These are phyloP conservation scores for Molanna angustata DNA, from an alignment of 2,888 invertebrate genomes.

Conservation along the genomic window DNA sequence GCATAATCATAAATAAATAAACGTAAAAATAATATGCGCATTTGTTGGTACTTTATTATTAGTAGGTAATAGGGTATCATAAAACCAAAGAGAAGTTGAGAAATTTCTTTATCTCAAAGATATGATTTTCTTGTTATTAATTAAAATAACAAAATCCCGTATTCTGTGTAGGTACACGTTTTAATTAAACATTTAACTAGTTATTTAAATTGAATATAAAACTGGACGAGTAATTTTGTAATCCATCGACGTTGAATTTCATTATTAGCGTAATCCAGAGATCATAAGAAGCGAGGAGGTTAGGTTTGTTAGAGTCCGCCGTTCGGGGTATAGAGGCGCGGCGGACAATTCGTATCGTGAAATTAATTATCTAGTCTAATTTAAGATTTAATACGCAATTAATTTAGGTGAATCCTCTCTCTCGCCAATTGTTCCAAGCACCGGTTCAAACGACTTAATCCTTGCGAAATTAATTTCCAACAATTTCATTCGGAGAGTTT, in stretches of 20 bases:
- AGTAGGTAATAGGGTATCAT: too few relatives aligned
- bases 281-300: conserved; percentile 8
- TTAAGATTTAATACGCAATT: conserved; percentile 33
- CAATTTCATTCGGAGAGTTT: conserved; percentile 17
- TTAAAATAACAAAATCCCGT: too few relatives aligned
- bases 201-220: conserved; percentile 4
- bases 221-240: conserved; percentile 10
- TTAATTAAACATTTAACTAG: background rate
- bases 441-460: conserved; percentile 31
- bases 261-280: conserved; percentile 13
- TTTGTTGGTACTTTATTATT: too few relatives aligned
- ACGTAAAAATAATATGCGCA: too few relatives aligned
- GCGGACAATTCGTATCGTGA: conserved; percentile 28
- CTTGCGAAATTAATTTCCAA: conserved; percentile 31
- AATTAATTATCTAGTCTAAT: conserved; percentile 33
- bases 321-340: conserved; percentile 11
- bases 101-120: too few relatives aligned
- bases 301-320: conserved; percentile 20
- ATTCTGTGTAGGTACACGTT: too few relatives aligned
- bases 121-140: too few relatives aligned
- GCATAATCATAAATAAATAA: too few relatives aligned
- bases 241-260: conserved; percentile 9
- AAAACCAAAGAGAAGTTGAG: too few relatives aligned
- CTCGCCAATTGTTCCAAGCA: conserved; percentile 13
- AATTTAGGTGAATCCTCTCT: conserved; percentile 29